A percentile compares a stretch with the other conserved stretches of the same genome.
These are phyloP conservation scores for Brotula barbata DNA, from an alignment of 2,797 vertebrate genomes.

Conservation along the genomic window DNA sequence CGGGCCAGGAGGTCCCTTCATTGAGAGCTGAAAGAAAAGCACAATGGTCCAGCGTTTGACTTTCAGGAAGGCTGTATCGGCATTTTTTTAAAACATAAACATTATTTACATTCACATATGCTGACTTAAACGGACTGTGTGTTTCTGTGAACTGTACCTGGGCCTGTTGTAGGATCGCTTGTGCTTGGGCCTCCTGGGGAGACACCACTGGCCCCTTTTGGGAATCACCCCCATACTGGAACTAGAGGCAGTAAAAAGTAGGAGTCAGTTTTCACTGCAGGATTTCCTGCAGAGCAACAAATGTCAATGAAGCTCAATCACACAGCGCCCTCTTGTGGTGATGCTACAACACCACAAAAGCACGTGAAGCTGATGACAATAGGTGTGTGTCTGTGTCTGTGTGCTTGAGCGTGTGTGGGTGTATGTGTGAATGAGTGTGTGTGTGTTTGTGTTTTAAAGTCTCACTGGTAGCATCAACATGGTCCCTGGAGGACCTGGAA, in stretches of 20 bases:
- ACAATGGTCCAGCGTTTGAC: no score
- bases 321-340: constrained; percentile 76
- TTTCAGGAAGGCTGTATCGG: no score
- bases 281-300: constrained; percentile 30
- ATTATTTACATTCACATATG: no score
- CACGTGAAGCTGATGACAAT: no score
- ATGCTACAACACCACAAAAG: constrained; percentile 31
- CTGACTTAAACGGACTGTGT: not conserved
- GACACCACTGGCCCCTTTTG: constrained; percentile 87
- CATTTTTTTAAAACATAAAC: no score
- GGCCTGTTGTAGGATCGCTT: constrained; percentile 88
- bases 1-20: constrained; percentile 87
- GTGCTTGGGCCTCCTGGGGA: constrained; percentile 89
- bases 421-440: constrained; percentile 6
- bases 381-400: not conserved
- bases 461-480: constrained; percentile 91
- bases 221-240: constrained; percentile 84
- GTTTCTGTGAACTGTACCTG: constrained; percentile 74
- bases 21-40: constrained; percentile 79
- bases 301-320: constrained; percentile 66
- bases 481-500: constrained; percentile 86
- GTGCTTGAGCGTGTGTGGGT: not conserved
- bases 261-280: constrained; percentile 34
- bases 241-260: constrained; percentile 72
- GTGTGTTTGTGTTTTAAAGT: constrained; percentile 19